These are phyloP conservation scores for Caenorhabditis virilis DNA, from an alignment of 2,888 invertebrate genomes.

Conservation along the genomic window DNA sequence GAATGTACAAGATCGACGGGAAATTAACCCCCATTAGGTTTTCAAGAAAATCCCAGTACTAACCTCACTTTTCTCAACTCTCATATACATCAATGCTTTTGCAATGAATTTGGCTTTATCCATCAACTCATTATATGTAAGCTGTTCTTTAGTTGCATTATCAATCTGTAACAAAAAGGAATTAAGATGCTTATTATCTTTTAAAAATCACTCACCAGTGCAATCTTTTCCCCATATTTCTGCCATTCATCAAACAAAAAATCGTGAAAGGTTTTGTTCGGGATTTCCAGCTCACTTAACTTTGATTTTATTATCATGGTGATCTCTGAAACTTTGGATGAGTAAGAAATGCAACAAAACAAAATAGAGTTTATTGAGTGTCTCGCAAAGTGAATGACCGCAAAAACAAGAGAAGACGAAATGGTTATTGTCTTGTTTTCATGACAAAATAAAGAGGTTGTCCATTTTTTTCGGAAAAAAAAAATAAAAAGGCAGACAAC, in stretches of 20 bases:
- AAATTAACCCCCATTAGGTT: too few species aligned
- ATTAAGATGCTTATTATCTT: background rate
- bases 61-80: conserved; percentile 35
- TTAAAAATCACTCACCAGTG: conserved; percentile 17
- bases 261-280: conserved; percentile 31
- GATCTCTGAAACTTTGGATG: background rate
- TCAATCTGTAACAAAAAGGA: conserved; percentile 13
- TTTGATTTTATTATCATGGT: conserved; percentile 32
- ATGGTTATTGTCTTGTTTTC: background rate
- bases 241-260: conserved; percentile 30
- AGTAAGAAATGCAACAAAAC: background rate
- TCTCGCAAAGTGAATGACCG: background rate
- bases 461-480: too few species aligned
- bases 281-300: conserved; percentile 20
- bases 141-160: conserved; percentile 26
- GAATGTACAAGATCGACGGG: too few species aligned
- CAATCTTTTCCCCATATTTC: conserved; percentile 25
- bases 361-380: too few species aligned
- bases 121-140: conserved; percentile 23
- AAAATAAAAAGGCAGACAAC: too few species aligned
- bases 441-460: too few species aligned
- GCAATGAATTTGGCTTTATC: conserved; percentile 30
- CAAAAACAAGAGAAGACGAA: background rate
- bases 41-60: too few species aligned
- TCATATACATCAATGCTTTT: conserved; percentile 17